phyloP scores from a whole-genome alignment of 2,797 vertebrate species.

The Agapornis canus region DNA sequence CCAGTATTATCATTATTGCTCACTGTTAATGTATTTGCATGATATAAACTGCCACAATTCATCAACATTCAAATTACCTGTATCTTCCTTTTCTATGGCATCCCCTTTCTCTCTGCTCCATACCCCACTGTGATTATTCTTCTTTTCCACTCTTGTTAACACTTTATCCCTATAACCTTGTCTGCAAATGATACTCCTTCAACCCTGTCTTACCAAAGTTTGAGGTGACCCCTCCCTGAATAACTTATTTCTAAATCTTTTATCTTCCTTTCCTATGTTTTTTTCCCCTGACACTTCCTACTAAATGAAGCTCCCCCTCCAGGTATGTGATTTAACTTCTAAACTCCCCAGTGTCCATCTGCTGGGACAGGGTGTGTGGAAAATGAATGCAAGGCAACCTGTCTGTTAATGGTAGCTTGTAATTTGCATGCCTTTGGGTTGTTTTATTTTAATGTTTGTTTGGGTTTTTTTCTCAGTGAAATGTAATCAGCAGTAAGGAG shows the following conservation, averaged over 20 bases:
- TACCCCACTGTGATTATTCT: not conserved
- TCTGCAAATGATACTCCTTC: not conserved
- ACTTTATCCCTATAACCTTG: not conserved
- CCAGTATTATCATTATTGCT: not conserved
- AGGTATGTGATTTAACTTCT: slow-evolving; percentile 72
- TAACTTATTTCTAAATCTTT: slow-evolving; percentile 65
- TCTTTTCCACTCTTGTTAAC: slow-evolving; percentile 19
- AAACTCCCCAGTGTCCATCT: slow-evolving; percentile 43
- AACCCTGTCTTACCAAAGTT: not conserved
- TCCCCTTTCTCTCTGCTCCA: not conserved
- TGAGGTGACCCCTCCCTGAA: slow-evolving; percentile 48
- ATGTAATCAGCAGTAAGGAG: not conserved
- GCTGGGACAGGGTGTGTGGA: not conserved
- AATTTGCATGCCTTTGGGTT: slow-evolving; percentile 22
- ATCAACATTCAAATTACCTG: slow-evolving; percentile 20
- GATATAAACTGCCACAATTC: not conserved
- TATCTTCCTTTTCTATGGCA: not conserved
- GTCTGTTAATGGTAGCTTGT: not conserved
- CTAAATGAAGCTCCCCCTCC: slow-evolving; percentile 71
- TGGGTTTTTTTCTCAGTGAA: not conserved
- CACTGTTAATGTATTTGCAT: not conserved
- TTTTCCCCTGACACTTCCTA: slow-evolving; percentile 61
- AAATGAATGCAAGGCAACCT: not conserved
- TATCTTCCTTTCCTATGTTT: slow-evolving; percentile 63
- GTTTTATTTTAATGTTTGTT: not conserved